Conservation (phyloP, 2,113 vertebrate genomes). For the Dromaius novaehollandiae region DNA sequence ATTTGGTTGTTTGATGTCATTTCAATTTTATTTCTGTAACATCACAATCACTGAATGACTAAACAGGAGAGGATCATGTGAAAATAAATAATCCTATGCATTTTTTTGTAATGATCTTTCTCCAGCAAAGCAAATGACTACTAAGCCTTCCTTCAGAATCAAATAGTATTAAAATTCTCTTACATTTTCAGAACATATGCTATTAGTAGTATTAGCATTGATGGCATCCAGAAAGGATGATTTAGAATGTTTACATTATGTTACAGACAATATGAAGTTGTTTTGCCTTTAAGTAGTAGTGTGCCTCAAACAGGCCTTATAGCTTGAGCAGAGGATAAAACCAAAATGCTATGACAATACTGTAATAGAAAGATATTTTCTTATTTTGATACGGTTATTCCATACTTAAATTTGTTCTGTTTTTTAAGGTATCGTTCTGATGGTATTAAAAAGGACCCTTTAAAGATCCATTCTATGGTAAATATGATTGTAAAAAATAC, state of each 20-base stretch:
- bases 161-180: no score
- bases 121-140: no score
- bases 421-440: constrained; percentile 85
- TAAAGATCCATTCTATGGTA: constrained; percentile 94
- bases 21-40: no score
- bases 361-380: neutral
- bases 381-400: no score
- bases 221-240: neutral
- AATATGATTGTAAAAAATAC: constrained; percentile 11
- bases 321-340: neutral
- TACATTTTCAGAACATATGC: no score
- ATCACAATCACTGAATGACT: no score
- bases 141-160: no score
- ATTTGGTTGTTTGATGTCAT: no score
- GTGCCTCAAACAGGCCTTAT: neutral
- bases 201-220: no score
- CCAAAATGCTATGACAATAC: neutral
- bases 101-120: no score
- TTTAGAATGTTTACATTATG: neutral
- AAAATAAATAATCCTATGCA: no score
- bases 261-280: neutral
- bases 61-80: no score
- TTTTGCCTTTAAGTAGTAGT: neutral
- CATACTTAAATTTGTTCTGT: neutral
- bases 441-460: constrained; percentile 91